phyloP scores from a whole-genome alignment of 2,888 invertebrate genomes.

The Chirona hameri region DNA sequence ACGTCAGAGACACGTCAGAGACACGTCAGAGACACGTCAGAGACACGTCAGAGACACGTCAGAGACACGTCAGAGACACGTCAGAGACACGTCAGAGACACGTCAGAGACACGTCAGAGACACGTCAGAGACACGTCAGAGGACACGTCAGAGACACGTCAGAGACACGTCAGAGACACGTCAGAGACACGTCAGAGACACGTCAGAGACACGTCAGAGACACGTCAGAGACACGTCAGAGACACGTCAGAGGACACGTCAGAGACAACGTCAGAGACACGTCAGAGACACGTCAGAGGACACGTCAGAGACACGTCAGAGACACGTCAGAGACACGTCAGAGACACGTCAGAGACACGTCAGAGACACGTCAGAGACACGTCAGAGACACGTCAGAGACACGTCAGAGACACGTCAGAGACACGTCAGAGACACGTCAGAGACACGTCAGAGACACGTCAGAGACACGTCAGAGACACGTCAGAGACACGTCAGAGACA shows the following conservation, averaged over 20 bases:
- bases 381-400: conserved; percentile 69
- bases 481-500: conserved; percentile 64
- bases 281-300: conserved; percentile 54
- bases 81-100: conserved; percentile 64
- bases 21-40: conserved; percentile 69
- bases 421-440: conserved; percentile 69
- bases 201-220: conserved; percentile 69
- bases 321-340: conserved; percentile 69
- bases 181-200: conserved; percentile 69
- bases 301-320: not conserved
- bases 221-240: conserved; percentile 68
- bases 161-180: conserved; percentile 69
- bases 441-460: conserved; percentile 69
- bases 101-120: conserved; percentile 64
- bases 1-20: conserved; percentile 68
- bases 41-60: conserved; percentile 69
- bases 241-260: not conserved
- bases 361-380: conserved; percentile 69
- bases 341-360: conserved; percentile 69
- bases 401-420: conserved; percentile 68
- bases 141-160: not conserved
- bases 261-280: no score
- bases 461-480: conserved; percentile 61
- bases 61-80: conserved; percentile 61
- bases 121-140: conserved; percentile 61